phyloP scores from a whole-genome alignment of 1,140 invertebrate species.

The Calliopsis andreniformis region DNA sequence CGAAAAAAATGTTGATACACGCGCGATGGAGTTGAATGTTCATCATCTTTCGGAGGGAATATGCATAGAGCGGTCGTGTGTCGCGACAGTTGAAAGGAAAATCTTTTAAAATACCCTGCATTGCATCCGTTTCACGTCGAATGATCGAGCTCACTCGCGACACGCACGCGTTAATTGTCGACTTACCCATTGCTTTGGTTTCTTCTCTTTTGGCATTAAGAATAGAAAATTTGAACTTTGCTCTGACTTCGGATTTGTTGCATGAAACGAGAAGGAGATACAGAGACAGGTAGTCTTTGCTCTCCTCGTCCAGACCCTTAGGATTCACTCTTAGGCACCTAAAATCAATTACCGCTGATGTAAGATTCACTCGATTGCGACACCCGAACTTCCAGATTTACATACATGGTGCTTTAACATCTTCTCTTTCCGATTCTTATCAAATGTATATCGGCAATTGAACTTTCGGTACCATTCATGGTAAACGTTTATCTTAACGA shows the following conservation, averaged over 20 bases:
- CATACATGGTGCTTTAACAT: not conserved
- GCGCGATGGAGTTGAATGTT: no score
- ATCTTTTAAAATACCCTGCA: slow-evolving; percentile 57
- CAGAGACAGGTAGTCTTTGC: slow-evolving; percentile 99
- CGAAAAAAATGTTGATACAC: no score
- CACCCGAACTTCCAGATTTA: not conserved
- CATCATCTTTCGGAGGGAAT: no score
- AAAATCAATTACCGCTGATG: slow-evolving; percentile 51
- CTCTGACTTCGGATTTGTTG: slow-evolving; percentile 99
- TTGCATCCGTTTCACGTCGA: slow-evolving; percentile 29
- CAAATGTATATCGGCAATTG: not conserved
- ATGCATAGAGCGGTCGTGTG: no score
- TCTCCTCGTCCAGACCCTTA: slow-evolving; percentile 99
- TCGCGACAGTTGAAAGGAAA: not conserved
- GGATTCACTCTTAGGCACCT: slow-evolving; percentile 99
- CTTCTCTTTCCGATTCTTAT: not conserved
- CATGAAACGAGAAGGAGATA: slow-evolving; percentile 99
- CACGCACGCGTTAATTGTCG: slow-evolving; percentile 23
- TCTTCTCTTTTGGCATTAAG: slow-evolving; percentile 99
- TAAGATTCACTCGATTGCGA: slow-evolving; percentile 6
- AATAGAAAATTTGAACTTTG: slow-evolving; percentile 99
- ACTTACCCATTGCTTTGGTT: slow-evolving; percentile 98
- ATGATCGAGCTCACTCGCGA: no score
- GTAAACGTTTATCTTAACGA: no score
- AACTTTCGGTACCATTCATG: not conserved